These are phyloP conservation scores for Drosophila nasuta DNA, from an alignment of 1,140 invertebrate genomes.

Conservation along the genomic window DNA sequence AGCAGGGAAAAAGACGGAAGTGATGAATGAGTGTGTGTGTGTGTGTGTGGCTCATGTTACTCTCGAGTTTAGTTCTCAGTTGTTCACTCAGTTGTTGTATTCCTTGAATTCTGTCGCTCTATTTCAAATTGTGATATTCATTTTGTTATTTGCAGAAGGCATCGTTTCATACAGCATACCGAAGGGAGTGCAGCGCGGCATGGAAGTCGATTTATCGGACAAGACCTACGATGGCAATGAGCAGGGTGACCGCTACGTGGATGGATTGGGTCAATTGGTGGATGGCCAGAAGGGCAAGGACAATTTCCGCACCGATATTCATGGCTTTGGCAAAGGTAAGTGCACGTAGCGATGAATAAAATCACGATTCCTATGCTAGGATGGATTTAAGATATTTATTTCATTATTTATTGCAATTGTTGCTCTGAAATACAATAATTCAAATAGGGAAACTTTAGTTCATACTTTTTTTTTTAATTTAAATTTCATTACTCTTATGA, in stretches of 20 bases:
- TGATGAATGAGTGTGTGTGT: conserved; percentile 37
- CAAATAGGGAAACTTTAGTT: too few species aligned
- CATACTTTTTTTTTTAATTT: too few species aligned
- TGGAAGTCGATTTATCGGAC: conserved; percentile 94
- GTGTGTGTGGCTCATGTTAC: conserved; percentile 55
- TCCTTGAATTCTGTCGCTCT: conserved; percentile 50
- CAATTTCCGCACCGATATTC: conserved; percentile 91
- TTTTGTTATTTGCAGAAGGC: conserved; percentile 88
- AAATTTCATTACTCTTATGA: too few species aligned
- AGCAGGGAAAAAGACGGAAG: conserved; percentile 13
- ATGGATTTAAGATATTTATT: too few species aligned
- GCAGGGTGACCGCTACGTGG: conserved; percentile 89
- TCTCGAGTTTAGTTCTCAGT: conserved; percentile 27
- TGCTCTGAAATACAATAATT: too few species aligned
- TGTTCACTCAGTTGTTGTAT: conserved; percentile 18
- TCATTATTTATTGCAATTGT: too few species aligned
- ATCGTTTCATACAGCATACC: conserved; percentile 94
- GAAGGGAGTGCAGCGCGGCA: conserved; percentile 91
- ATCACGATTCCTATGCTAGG: background rate
- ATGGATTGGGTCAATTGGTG: conserved; percentile 96
- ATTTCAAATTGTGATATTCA: conserved; percentile 42
- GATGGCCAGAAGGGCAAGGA: conserved; percentile 94
- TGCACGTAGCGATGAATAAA: background rate
- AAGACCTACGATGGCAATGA: conserved; percentile 96
- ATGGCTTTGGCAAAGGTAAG: conserved; percentile 90